Evolutionary conservation across 2,888 invertebrate genomes (phyloP).

Genomic region (Dasysyrphus albostriatus): DNA sequence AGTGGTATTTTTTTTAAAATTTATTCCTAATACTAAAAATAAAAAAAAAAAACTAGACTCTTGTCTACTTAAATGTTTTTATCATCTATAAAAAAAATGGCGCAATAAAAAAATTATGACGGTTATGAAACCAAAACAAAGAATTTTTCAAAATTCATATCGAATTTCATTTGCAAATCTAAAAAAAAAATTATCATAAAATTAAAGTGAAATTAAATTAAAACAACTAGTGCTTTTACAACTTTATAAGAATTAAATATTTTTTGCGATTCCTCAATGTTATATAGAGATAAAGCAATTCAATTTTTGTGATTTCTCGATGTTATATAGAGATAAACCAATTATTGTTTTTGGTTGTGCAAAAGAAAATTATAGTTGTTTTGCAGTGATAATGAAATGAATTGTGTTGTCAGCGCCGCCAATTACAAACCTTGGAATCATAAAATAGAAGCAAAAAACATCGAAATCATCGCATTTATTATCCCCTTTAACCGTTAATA

Average conservation of each 20-base stretch:
- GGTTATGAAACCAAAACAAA: constrained; percentile 36
- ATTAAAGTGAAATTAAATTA: not conserved
- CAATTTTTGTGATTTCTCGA: not conserved
- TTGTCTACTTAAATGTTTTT: constrained; percentile 20
- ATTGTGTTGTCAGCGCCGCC: not conserved
- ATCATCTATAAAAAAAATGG: constrained; percentile 24
- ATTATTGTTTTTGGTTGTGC: constrained; percentile 26
- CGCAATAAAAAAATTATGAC: constrained; percentile 55
- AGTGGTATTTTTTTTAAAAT: constrained; percentile 42
- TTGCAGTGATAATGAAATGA: constrained; percentile 45
- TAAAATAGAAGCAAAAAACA: not conserved
- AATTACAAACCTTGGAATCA: constrained; percentile 10
- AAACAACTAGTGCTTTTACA: not conserved
- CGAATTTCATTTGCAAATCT: constrained; percentile 41
- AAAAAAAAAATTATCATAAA: not conserved
- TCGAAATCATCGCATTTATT: constrained; percentile 57
- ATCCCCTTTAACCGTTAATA: not conserved
- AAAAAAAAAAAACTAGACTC: constrained; percentile 20
- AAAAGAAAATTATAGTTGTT: constrained; percentile 39
- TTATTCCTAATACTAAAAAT: constrained; percentile 59
- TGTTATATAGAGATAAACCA: not conserved
- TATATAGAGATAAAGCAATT: too few species aligned
- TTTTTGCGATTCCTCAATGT: too few species aligned
- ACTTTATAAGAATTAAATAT: not conserved
- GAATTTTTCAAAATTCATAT: constrained; percentile 38